These are phyloP conservation scores for Siphamia tubifer DNA, from an alignment of 2,113 vertebrate genomes.

Conservation along the genomic window DNA sequence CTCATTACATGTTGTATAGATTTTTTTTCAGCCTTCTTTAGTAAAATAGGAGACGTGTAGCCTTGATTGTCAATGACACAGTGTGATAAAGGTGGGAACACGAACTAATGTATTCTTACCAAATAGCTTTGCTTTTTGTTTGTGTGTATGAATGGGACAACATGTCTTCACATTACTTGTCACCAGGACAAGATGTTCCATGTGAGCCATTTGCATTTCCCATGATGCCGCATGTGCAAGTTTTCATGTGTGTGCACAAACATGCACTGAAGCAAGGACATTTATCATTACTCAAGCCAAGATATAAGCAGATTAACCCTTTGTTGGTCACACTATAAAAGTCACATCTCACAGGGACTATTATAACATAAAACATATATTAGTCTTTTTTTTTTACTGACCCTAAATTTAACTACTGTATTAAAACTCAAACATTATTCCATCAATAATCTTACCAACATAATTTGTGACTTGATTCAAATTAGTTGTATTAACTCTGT, in stretches of 20 bases:
- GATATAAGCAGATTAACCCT: conserved; percentile 12
- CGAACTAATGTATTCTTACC: too few relatives aligned
- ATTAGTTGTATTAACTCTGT: too few relatives aligned
- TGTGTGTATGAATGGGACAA: neutral
- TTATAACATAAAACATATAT: too few relatives aligned
- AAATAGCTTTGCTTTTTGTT: conserved; percentile 14
- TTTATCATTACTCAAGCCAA: conserved; percentile 21
- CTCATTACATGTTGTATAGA: neutral
- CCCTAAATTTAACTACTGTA: too few relatives aligned
- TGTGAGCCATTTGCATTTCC: conserved; percentile 37
- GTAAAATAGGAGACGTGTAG: neutral
- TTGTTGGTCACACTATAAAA: too few relatives aligned
- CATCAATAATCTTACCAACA: too few relatives aligned
- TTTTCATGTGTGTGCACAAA: neutral
- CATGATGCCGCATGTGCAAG: neutral
- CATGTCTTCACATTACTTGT: conserved; percentile 1
- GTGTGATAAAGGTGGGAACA: neutral
- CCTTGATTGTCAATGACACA: neutral
- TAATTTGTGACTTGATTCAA: too few relatives aligned
- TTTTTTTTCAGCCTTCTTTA: too few relatives aligned
- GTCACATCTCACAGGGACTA: too few relatives aligned
- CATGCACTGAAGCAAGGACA: conserved; percentile 19
- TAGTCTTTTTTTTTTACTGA: too few relatives aligned
- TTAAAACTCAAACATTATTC: too few relatives aligned
- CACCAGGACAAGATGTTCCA: conserved; percentile 4